phyloP scores from a whole-genome alignment of 2,797 vertebrate species.

The Loris lydekkerianus region DNA sequence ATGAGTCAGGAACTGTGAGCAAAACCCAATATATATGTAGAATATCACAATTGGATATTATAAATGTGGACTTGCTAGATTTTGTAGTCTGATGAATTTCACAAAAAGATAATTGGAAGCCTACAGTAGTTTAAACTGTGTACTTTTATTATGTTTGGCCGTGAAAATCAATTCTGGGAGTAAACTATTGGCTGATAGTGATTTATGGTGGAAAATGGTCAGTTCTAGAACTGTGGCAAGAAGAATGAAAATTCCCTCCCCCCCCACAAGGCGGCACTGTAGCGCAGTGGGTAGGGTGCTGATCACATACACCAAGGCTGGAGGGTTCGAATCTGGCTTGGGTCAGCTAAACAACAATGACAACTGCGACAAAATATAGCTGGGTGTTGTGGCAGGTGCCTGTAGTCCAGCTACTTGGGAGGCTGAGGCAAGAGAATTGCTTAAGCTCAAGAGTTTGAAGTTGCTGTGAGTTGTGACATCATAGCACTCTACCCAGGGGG shows the following conservation, averaged over 20 bases:
- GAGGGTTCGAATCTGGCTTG: too few relatives aligned
- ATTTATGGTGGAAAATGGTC: rapidly evolving
- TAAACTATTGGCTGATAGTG: background rate
- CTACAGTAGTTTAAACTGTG: background rate
- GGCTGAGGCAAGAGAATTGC: too few relatives aligned
- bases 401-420: too few relatives aligned
- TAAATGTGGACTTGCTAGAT: background rate
- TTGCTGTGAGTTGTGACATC: too few relatives aligned
- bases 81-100: background rate
- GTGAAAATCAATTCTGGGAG: background rate
- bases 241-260: background rate
- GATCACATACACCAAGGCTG: too few relatives aligned
- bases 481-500: too few relatives aligned
- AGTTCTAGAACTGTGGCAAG: background rate
- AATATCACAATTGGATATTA: rapidly evolving
- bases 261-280: too few relatives aligned
- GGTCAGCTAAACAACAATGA: too few relatives aligned
- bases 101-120: background rate
- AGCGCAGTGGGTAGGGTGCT: too few relatives aligned
- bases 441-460: too few relatives aligned
- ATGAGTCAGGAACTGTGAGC: background rate
- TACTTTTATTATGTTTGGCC: background rate
- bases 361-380: too few relatives aligned
- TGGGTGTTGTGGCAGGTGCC: too few relatives aligned
- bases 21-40: background rate